A percentile compares a stretch with the other conserved stretches of the same genome.
These are phyloP conservation scores for Smutsia gigantea DNA, from an alignment of 2,797 vertebrate genomes.

Conservation along the genomic window DNA sequence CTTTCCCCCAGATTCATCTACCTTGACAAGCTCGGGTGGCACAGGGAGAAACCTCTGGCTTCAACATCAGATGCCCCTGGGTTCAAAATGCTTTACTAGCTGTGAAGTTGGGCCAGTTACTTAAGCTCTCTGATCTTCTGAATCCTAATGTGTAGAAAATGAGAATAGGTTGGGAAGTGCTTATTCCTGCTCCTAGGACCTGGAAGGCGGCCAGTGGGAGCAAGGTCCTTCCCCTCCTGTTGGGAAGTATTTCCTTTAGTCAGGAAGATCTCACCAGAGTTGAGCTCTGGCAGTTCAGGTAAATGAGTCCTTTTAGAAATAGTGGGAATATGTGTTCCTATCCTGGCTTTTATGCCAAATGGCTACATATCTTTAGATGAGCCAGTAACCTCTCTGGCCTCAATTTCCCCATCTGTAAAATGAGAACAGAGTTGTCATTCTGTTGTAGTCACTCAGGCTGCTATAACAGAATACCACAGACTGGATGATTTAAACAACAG, in stretches of 20 bases:
- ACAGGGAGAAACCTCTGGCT: not conserved
- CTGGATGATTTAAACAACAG: not conserved
- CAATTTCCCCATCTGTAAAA: not conserved
- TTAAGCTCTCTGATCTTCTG: constrained; percentile 17
- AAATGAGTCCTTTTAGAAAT: not conserved
- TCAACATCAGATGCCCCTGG: too few species aligned
- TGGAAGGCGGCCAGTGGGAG: not conserved
- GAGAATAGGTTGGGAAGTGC: not conserved
- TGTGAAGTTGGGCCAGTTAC: not conserved
- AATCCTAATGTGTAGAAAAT: not conserved
- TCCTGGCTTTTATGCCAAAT: not conserved
- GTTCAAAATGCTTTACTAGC: not conserved
- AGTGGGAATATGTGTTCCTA: not conserved
- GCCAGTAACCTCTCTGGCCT: not conserved
- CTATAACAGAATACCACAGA: not conserved
- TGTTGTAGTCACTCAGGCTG: not conserved
- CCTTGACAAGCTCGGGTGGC: not conserved
- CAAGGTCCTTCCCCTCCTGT: not conserved
- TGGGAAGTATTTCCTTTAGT: not conserved
- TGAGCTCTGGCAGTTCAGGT: not conserved
- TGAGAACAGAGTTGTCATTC: not conserved
- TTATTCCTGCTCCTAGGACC: not conserved
- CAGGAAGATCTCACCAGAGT: not conserved
- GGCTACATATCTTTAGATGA: not conserved
- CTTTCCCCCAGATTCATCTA: not conserved